Evolutionary conservation across 2,888 invertebrate species (phyloP), one percentile per base, ranked within the genome.

Genomic region (Saturnia pavonia): DNA sequence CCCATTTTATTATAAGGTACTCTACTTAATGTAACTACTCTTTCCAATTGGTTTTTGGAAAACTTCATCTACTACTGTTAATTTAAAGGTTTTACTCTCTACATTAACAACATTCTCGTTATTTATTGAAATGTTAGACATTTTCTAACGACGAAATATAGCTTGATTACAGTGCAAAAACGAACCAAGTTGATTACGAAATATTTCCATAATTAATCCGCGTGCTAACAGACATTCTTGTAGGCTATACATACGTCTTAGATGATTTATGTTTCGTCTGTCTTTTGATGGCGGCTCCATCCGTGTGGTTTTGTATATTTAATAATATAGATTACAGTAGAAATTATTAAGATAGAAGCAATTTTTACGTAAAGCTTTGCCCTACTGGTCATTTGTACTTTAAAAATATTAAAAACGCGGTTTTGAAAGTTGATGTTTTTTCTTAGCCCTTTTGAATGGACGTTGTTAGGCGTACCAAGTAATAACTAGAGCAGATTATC

Each of bases 211-310:
- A 76, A 76, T 80, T 75, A 81, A 84, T 87, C 84, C 84, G 82
- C 84, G 85, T 83, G 81, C 84, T 88, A 85, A 85, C 85, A 82
- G 80, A 78, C 75, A 83, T 84, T 83, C 85, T 86, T 85, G 82
- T 80, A 82, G 73, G 78, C 86, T 89, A 89, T 90, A 88, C 87
- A 89, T 90, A 90, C 89, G 87, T 84, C 73, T 77, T 72, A 75
- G 76, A 87, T 89, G 89, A 92, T 91, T 90, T 89, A 91, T 85
- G 78, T 78, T 40, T 65, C 40, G 19, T n/a, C 22, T 40, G 40
- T 8, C 65, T 40, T 65, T 65, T 40, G 40, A 19, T 11, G 12
- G 40, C 22, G 40, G 3, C 65, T 40, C 40, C 11, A 19, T 65
- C 2, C 40, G 65, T 40, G 65, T 27, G 25, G 25, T 25, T 57